Base-by-base conservation (phyloP, 2,888 invertebrate species). In the Ditylenchus weischeri region DNA sequence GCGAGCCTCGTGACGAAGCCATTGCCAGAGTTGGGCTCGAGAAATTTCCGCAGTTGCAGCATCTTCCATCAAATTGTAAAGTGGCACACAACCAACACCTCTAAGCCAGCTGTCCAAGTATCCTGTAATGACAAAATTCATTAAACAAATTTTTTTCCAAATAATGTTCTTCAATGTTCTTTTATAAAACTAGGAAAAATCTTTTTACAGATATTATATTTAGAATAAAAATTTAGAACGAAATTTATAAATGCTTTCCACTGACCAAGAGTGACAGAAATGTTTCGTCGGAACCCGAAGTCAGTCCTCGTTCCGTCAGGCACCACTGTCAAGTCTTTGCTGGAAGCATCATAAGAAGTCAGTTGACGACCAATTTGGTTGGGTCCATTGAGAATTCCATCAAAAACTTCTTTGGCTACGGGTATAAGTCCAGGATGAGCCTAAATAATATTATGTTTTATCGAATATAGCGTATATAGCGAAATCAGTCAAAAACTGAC, bases 11-110 rank as follows among this genome's bases (percentile, higher is more conserved):
- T 89, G 89, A 67, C 87, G 84, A 68, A 89, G 87, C 89, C 89
- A 90, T 82, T 90, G 89, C 89, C 89, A 89, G 66, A 90, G 86
- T 84, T 89, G 89, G 36, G 87, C 88, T 63, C 89, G 85, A 0
- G 89, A 89, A 79, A 90, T 90, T 83, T 90, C 90, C 1, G 89
- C 89, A 0, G 90, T 90, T 6, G 90, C 89, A 0, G 89, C 89
- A 81, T 90, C 90, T 81, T 90, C 90, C 36, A 89, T 87, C 35
- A 87, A 86, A 15, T 88, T 88, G 70, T 86, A 87, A 69, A 88
- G 87, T 76, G 87, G 86, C 83, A 89, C 89, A 78, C 89, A 88
- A 0, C 90, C 90, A 38, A 86, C 85, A 0, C 89, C 89, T 2
- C 81, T 86, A 70, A 89, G 80, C 89, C 89, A 90, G 74, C 89